Base-by-base conservation (phyloP, 2,113 vertebrate species). In the Numida meleagris region DNA sequence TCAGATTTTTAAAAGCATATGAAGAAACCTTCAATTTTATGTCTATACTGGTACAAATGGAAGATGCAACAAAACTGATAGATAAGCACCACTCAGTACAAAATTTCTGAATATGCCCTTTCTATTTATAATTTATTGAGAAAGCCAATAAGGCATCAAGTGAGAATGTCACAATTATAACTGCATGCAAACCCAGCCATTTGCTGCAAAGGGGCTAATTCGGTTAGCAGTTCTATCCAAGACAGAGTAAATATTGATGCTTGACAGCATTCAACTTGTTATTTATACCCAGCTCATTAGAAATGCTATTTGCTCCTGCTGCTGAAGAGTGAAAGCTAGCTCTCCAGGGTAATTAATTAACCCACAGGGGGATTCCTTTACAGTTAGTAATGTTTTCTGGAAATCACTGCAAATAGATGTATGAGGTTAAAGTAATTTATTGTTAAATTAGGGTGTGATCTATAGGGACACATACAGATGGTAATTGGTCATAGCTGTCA, bases 161-260 rank as follows among this genome's bases (percentile, higher is more conserved):
- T 67, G 55, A 89, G 81, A 82, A 94, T 67, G 72, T 68, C 71
- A 81, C 38, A 14, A 87, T 90, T 88, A 29, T 84, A 93, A 95
- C 43, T 91, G 58, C 80, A 51, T 53, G 77, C 51, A 89, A 90
- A 72, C 34, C 77, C 73, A 88, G 24, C 74, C 86, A 88, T 82
- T 95, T 1, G 1, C 72, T 89, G 85, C 62, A 83, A 88, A 94
- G 80, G 38, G 50, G 71, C 83, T 95, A 96, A 95, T 95, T 96
- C 93, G 90, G 91, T 96, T 93, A 94, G 85, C 78, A 82, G 76
- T 76, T 90, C 88, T 55, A 82, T 62, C 77, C 88, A 80, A 23
- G 79, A 67, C 80, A 95, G 82, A 61, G 80, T 95, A 96, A 97
- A 96, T 96, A 95, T 90, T 96, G 95, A 95, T 92, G 94, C 77